Percentiles rank a stretch among this genome's conserved stretches.
These are phyloP conservation scores for Prolemur simus DNA, from an alignment of 2,113 vertebrate genomes.

Conservation along the genomic window DNA sequence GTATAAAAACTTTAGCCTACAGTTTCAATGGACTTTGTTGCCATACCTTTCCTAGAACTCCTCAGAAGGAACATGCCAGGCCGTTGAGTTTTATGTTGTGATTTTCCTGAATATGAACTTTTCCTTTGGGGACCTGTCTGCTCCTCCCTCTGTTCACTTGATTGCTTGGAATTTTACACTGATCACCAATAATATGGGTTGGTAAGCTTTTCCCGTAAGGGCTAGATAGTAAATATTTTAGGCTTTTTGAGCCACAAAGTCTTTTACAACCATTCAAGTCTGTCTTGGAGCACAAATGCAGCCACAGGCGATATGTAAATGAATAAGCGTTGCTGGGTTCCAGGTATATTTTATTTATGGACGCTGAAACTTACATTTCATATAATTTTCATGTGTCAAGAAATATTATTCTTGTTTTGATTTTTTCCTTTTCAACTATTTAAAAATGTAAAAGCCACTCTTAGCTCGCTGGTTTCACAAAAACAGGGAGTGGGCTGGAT, in stretches of 20 bases:
- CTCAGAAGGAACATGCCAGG: background rate
- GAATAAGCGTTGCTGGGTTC: background rate
- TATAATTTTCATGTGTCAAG: background rate
- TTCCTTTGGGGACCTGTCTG: background rate
- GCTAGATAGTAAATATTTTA: background rate
- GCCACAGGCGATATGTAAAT: background rate
- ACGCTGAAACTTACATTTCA: background rate
- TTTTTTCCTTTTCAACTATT: background rate
- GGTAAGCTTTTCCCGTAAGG: background rate
- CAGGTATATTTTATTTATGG: background rate
- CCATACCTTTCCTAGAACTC: background rate
- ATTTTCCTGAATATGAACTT: background rate
- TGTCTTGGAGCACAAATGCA: rapidly evolving
- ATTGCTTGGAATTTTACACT: background rate
- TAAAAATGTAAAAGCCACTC: background rate
- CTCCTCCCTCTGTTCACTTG: background rate
- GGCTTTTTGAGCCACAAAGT: background rate
- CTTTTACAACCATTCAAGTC: background rate
- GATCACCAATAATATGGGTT: background rate
- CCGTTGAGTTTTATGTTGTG: background rate
- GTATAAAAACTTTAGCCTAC: background rate
- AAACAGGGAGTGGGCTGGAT: background rate
- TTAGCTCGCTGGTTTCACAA: background rate
- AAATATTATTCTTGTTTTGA: background rate
- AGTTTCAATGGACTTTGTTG: background rate